A percentile compares a stretch with the other conserved stretches of the same genome.
Evolutionary conservation across 2,888 invertebrate genomes (phyloP).

Genomic region (Pristionchus exspectatus): DNA sequence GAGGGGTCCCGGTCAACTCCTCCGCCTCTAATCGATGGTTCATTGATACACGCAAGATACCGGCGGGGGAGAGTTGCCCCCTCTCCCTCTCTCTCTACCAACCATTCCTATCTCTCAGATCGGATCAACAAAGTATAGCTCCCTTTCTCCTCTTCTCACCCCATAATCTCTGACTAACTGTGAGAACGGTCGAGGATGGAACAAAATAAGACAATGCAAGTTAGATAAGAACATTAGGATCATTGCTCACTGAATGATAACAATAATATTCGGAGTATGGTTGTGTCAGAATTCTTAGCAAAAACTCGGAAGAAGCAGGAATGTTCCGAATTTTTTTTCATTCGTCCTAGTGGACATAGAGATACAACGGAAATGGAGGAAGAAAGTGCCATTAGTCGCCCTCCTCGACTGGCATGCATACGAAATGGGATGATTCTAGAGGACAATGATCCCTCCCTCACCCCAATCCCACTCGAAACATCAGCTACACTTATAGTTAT

Average conservation of each 20-base stretch:
- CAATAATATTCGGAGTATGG: no score
- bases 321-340: no score
- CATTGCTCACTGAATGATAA: no score
- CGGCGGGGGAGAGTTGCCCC: constrained; percentile 8
- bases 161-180: not conserved
- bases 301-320: no score
- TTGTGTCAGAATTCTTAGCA: no score
- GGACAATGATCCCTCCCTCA: not conserved
- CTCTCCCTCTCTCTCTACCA: not conserved
- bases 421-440: not conserved
- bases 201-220: not conserved
- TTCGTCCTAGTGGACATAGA: not conserved
- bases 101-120: constrained; percentile 6
- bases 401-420: constrained; percentile 1
- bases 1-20: not conserved
- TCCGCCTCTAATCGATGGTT: constrained; percentile 39
- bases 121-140: constrained; percentile 10
- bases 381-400: not conserved
- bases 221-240: not conserved
- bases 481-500: not conserved
- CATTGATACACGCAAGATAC: constrained; percentile 45
- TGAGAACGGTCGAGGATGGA: not conserved
- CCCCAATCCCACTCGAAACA: not conserved
- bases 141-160: not conserved
- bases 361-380: not conserved